Conservation (phyloP, 1,140 invertebrate genomes). For the Brachystomella parvula region DNA sequence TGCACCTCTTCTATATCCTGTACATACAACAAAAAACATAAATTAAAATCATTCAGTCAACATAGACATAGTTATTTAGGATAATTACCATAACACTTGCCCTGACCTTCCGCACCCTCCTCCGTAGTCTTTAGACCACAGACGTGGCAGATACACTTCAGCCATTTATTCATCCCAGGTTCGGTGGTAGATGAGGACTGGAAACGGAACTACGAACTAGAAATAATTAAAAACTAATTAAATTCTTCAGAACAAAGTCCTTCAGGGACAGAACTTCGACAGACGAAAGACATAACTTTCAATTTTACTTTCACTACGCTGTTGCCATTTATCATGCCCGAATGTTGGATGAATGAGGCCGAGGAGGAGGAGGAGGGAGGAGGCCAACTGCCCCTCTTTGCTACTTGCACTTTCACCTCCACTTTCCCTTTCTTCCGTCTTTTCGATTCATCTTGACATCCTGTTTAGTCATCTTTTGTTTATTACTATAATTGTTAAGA, state of each 20-base stretch:
- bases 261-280: too few species aligned
- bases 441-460: background rate
- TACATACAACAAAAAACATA: conserved; percentile 40
- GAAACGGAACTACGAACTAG: background rate
- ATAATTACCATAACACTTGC: background rate
- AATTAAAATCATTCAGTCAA: background rate
- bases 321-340: too few species aligned
- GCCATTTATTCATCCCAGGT: conserved; percentile 91
- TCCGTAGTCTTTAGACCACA: conserved; percentile 35
- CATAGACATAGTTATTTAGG: background rate
- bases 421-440: background rate
- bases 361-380: too few species aligned
- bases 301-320: too few species aligned
- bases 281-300: too few species aligned
- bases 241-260: too few species aligned
- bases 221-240: too few species aligned
- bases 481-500: too few species aligned
- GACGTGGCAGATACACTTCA: conserved; percentile 76
- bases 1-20: conserved; percentile 45
- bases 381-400: too few species aligned
- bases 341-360: too few species aligned
- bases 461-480: too few species aligned
- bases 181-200: background rate
- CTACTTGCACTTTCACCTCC: background rate
- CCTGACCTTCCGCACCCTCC: conserved; percentile 17